Evolutionary conservation across 2,113 vertebrate species (phyloP).

Genomic region (Cynopterus brachyotis): DNA sequence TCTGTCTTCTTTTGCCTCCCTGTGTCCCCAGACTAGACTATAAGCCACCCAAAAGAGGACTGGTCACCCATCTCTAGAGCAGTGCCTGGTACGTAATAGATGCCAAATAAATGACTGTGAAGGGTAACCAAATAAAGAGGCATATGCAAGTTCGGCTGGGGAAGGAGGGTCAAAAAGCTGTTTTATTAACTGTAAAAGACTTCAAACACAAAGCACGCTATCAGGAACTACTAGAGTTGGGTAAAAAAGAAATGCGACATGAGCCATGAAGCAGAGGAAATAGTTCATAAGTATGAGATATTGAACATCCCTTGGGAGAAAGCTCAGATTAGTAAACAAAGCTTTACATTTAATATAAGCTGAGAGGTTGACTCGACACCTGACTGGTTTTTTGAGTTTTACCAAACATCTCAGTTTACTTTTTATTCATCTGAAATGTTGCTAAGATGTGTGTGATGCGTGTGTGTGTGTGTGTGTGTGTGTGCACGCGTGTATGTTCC

Average conservation of each 20-base stretch:
- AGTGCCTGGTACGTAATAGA: neutral
- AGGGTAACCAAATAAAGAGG: neutral
- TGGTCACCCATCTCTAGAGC: neutral
- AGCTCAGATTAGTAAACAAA: neutral
- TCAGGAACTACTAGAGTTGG: neutral
- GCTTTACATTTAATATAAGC: neutral
- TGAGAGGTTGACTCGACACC: neutral
- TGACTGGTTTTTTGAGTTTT: neutral
- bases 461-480: neutral
- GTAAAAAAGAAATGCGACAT: neutral
- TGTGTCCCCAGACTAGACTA: neutral
- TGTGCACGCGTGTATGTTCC: neutral
- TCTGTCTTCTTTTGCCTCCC: neutral
- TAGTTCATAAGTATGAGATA: neutral
- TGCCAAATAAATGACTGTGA: neutral
- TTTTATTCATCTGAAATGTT: slow-evolving; percentile 29
- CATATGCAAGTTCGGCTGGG: neutral
- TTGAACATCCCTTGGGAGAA: neutral
- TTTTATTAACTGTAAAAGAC: neutral
- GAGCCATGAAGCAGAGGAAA: neutral
- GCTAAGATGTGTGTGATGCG: neutral
- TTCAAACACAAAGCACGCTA: neutral
- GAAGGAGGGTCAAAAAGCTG: neutral
- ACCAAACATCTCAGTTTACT: neutral
- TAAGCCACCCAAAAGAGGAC: neutral